A percentile compares a stretch with the other conserved stretches of the same genome.
Evolutionary conservation across 2,113 vertebrate genomes (phyloP).

Genomic region (Tonatia bakeri): DNA sequence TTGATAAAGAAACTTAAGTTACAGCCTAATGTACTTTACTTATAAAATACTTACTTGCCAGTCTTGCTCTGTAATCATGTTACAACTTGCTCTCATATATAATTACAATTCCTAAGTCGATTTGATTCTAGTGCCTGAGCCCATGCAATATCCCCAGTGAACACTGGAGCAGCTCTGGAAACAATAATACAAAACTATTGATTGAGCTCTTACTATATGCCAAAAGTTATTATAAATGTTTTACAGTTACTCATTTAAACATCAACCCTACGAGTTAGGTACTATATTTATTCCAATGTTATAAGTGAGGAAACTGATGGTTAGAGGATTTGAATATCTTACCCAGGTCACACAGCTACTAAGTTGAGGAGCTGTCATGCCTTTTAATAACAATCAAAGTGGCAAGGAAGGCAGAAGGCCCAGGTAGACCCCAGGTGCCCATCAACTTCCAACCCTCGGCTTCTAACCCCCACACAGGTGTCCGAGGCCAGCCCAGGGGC

Average conservation of each 20-base stretch:
- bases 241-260: background rate
- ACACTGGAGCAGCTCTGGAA: background rate
- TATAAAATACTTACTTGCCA: background rate
- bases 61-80: background rate
- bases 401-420: background rate
- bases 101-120: constrained; percentile 25
- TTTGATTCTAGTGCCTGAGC: background rate
- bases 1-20: background rate
- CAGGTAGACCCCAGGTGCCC: background rate
- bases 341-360: background rate
- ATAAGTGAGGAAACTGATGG: background rate
- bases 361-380: background rate
- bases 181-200: background rate
- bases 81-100: background rate
- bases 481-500: background rate
- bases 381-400: background rate
- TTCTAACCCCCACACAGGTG: background rate
- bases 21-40: background rate
- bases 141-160: background rate
- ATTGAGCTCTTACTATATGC: background rate
- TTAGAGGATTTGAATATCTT: background rate
- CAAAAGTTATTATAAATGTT: background rate
- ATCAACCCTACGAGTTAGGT: background rate
- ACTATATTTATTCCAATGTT: background rate
- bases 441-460: background rate